Conservation (phyloP, 2,797 vertebrate genomes). For the Threskiornis aethiopicus region DNA sequence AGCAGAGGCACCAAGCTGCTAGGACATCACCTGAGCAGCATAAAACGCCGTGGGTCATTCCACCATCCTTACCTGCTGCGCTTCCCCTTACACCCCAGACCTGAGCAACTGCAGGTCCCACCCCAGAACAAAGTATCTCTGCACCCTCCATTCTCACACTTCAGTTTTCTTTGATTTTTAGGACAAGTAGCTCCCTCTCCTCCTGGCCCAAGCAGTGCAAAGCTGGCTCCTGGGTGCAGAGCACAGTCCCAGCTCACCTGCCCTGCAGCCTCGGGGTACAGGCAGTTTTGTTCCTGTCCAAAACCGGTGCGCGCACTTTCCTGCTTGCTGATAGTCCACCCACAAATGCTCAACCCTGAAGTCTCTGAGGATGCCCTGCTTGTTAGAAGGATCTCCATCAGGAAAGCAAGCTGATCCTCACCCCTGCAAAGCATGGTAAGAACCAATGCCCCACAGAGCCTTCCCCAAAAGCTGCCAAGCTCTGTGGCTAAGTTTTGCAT, state of each 20-base stretch:
- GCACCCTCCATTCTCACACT: neutral
- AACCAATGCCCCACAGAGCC: neutral
- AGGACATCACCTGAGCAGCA: neutral
- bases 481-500: neutral
- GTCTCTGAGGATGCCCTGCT: neutral
- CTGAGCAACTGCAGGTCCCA: neutral
- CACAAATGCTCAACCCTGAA: neutral
- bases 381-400: neutral
- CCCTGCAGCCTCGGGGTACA: accelerated
- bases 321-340: neutral
- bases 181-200: neutral
- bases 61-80: neutral
- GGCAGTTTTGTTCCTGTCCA: neutral
- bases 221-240: neutral
- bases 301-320: accelerated
- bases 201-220: neutral
- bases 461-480: neutral
- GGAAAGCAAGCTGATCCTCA: neutral
- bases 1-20: neutral
- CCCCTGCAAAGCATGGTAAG: accelerated
- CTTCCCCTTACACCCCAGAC: neutral
- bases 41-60: neutral
- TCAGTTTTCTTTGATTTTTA: neutral
- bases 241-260: neutral
- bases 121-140: accelerated